Base-by-base conservation (phyloP, 2,888 invertebrate species). In the Andrena chrysosceles region DNA sequence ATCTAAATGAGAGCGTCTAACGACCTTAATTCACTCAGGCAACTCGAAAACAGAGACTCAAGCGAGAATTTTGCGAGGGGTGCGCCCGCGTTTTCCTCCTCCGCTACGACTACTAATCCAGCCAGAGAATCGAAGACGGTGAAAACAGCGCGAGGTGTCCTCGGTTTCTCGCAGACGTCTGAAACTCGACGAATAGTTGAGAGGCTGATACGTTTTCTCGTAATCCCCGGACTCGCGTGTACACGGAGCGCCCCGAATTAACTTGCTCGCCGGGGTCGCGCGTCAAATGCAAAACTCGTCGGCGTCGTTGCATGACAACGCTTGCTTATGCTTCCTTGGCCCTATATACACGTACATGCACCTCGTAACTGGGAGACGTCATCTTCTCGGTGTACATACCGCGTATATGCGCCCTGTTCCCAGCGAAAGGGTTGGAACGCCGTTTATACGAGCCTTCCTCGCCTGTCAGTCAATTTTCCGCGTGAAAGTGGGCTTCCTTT, bases 391-490 rank as follows among this genome's bases (percentile, higher is more conserved):
- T 7, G 67, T 52, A 20, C 31, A 49, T 67, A 67, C 42, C 42
- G 42, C 16, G 42, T 42, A 42, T 52, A 48, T 2, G 31, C 49
- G 20, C 42, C 26, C n/a, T 35, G 35, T 54, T 68, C 59, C 48
- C 49, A 26, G 60, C 13, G 68, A 26, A 62, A 60, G 48, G 49
- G 60, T 60, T 68, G 29, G 49, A 60, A 33, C 60, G 29, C 10
- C 73, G 73, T 67, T 75, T 35, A 62, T 33, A 48, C 59, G 59
- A 49, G 56, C 48, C 62, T 35, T 56, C 59, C 48, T 23, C 31
- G 59, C 33, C 26, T 42, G 72, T 1, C 33, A 72, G 72, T 77
- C 59, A 77, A 77, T 72, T 77, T 64, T 64, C 59, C 73, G 59
- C 56, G 56, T 8, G 76, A 26, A 76, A 56, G 71, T 71, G 63